Evolutionary conservation across 2,113 vertebrate genomes (phyloP).

Genomic region (Sphyrna mokarran): DNA sequence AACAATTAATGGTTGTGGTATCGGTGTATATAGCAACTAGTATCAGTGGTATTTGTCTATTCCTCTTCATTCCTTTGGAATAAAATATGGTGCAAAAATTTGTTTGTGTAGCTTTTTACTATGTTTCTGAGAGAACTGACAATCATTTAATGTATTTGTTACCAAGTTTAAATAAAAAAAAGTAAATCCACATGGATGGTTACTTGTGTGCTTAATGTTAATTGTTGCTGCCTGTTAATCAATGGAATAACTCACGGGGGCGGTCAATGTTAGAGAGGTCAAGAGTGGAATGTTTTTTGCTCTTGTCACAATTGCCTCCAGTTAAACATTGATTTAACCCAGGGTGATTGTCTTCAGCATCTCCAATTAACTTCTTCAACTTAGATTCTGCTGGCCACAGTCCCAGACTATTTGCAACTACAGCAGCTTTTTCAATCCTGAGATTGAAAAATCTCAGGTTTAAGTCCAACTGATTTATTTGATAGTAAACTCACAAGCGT

Average conservation of each 20-base stretch:
- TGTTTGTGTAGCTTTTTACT: constrained; percentile 22
- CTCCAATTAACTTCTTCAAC: background rate
- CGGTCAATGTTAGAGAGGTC: background rate
- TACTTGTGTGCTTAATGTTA: background rate
- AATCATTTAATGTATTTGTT: constrained; percentile 36
- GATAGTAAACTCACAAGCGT: too few species aligned
- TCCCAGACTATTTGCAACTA: background rate
- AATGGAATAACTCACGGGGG: background rate
- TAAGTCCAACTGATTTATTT: too few species aligned
- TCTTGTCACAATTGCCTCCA: background rate
- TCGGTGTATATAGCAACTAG: background rate
- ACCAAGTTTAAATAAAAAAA: constrained; percentile 36
- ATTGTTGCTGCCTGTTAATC: background rate
- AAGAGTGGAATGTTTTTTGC: background rate
- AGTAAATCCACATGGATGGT: background rate
- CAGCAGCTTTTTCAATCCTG: background rate
- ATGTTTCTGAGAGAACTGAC: constrained; percentile 30
- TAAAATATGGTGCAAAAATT: constrained; percentile 28
- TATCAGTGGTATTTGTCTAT: background rate
- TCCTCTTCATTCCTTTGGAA: constrained; percentile 18
- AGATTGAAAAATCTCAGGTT: too few species aligned
- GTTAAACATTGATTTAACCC: background rate
- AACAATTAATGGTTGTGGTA: background rate
- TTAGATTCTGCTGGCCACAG: background rate
- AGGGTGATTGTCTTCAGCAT: background rate